phyloP scores from a whole-genome alignment of 2,797 vertebrate genomes.

The Dipus sagitta region DNA sequence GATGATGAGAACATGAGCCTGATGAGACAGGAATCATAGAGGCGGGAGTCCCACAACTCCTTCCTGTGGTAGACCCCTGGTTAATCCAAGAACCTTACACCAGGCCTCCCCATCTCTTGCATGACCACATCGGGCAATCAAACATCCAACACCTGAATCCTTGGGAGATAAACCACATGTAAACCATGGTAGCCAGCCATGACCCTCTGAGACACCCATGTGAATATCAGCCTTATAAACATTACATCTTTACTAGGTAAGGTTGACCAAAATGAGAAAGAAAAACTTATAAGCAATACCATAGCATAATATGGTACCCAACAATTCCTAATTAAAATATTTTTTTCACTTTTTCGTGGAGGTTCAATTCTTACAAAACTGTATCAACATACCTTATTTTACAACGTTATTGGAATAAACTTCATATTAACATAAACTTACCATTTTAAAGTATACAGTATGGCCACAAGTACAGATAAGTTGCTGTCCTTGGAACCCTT shows the following conservation, averaged over 20 bases:
- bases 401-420: neutral
- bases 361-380: no score
- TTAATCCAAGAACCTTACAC: neutral
- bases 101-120: neutral
- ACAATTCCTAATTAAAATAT: neutral
- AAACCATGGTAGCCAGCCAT: neutral
- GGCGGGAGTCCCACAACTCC: neutral
- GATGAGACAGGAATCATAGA: neutral
- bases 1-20: neutral
- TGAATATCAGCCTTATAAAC: neutral
- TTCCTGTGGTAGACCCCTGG: neutral
- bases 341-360: neutral
- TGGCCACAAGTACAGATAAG: neutral
- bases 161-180: neutral
- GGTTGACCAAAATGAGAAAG: neutral
- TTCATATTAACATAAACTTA: neutral
- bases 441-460: neutral
- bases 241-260: neutral
- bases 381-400: neutral
- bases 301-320: neutral
- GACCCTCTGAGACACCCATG: rapidly evolving
- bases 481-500: neutral
- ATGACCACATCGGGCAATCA: neutral
- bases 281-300: neutral
- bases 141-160: neutral